Evolutionary conservation across 2,113 vertebrate species (phyloP), one percentile per base, ranked within the genome.

Genomic region (Vimba vimba): DNA sequence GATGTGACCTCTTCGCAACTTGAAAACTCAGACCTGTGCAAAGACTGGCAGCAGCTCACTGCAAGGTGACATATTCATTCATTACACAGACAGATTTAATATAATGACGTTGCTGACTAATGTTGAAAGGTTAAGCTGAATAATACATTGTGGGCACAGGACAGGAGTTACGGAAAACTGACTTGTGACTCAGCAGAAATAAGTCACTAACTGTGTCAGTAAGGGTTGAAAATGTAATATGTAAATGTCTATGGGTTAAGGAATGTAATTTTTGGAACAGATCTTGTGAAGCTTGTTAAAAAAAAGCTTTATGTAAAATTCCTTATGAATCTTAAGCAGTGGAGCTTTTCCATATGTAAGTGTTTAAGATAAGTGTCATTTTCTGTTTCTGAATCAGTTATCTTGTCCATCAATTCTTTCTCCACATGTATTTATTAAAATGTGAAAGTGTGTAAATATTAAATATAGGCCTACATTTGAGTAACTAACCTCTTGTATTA

Each of bases 131-230:
- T 57, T 78, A 21, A 59, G 77, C 55, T 27, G 36, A 62, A 45
- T n/a, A 0, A 64, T 45, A 80, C n/a, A 9, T 45, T 39, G 13
- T 62, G 59, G 21, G 13, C 15, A 80, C 33, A 43, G 36, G 33
- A 62, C 2, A 17, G n/a, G 57, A 45, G 57, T 80, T 59, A n/a
- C 52, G 1, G 43, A 47, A 25, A 75, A 75, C 23, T 27, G 77
- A 60, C 55, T 60, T 47, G 19, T 81, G 79, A 81, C 79, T 81
- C 79, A 66, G 79, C 79, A 81, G 79, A 81, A 66, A 30, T 25
- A 15, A 39, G 21, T 64, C 57, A 47, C 43, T 73, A 12, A 60
- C 77, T 45, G 33, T 45, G 13, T 45, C 12, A 64, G 23, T 64
- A 15, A 12, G 52, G 21, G 30, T 13, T 21, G 5, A 39, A 78